phyloP scores from a whole-genome alignment of 2,888 invertebrate genomes.

The Synanthedon andrenaeformis region DNA sequence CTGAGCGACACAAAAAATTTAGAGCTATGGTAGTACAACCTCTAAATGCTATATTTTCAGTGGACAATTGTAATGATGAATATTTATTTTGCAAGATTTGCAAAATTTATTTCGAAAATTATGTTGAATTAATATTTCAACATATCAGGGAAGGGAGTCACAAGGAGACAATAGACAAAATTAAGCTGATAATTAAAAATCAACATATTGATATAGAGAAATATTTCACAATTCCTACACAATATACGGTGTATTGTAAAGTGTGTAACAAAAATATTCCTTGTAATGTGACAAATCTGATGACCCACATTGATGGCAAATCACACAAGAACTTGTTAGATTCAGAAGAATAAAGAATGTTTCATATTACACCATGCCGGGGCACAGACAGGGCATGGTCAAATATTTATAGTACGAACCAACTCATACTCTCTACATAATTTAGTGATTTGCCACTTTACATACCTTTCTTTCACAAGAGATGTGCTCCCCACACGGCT shows the following conservation, averaged over 20 bases:
- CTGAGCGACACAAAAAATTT: slow-evolving; percentile 20
- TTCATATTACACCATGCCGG: too few relatives aligned
- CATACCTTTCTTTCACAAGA: too few relatives aligned
- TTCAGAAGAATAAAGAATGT: too few relatives aligned
- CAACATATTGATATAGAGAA: slow-evolving; percentile 30
- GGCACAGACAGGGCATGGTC: too few relatives aligned
- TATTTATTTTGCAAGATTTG: slow-evolving; percentile 42
- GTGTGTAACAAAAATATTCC: slow-evolving; percentile 27
- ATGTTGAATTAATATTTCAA: slow-evolving; percentile 27
- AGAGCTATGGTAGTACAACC: slow-evolving; percentile 32
- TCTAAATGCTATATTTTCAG: slow-evolving; percentile 36
- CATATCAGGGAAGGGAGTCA: slow-evolving; percentile 29
- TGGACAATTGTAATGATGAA: slow-evolving; percentile 17
- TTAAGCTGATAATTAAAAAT: slow-evolving; percentile 23
- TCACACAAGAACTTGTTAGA: slow-evolving; percentile 17
- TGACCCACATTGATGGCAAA: slow-evolving; percentile 36
- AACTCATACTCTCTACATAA: too few relatives aligned
- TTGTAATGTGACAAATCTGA: slow-evolving; percentile 30
- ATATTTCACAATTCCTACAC: slow-evolving; percentile 27
- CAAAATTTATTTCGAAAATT: slow-evolving; percentile 31
- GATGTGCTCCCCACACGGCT: too few relatives aligned
- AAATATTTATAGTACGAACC: too few relatives aligned
- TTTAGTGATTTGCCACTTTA: too few relatives aligned
- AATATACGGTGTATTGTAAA: slow-evolving; percentile 33
- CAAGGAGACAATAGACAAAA: slow-evolving; percentile 17